Conservation (phyloP, 2,888 invertebrate genomes). For the Acrocyrtus sp. region DNA sequence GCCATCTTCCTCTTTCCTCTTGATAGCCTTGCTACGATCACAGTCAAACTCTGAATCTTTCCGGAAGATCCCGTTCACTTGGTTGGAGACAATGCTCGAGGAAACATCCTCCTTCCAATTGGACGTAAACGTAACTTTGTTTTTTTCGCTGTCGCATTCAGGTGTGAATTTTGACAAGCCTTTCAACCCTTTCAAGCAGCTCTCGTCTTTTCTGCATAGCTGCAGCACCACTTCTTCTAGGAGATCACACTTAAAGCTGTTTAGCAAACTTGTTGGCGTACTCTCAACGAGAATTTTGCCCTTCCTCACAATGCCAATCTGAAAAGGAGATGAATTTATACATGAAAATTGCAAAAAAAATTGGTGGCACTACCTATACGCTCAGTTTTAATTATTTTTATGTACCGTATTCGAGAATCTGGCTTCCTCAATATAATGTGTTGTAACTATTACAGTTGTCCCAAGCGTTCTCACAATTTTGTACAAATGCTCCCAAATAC, state of each 20-base stretch:
- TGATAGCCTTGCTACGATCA: too few species aligned
- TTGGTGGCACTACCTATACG: too few species aligned
- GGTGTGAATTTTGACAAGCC: neutral
- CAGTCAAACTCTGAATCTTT: conserved; percentile 8
- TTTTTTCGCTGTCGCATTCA: neutral
- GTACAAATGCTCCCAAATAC: conserved; percentile 14
- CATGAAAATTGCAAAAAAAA: neutral
- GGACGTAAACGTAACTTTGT: conserved; percentile 1
- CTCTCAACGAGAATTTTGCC: conserved; percentile 7
- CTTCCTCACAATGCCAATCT: conserved; percentile 16
- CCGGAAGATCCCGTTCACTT: conserved; percentile 3
- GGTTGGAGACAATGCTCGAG: neutral
- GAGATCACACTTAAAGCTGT: neutral
- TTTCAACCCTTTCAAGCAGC: neutral
- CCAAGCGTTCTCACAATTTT: neutral
- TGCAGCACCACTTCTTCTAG: conserved; percentile 21
- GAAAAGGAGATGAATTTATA: neutral
- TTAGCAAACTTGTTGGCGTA: neutral
- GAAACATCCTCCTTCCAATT: conserved; percentile 1
- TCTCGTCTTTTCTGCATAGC: conserved; percentile 2
- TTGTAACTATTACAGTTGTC: conserved; percentile 17
- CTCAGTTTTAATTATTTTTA: too few species aligned
- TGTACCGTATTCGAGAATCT: conserved; percentile 10
- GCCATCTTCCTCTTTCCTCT: neutral
- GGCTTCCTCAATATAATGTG: conserved; percentile 29